Evolutionary conservation across 2,113 vertebrate species (phyloP).

Genomic region (Cyphomyrus plagiostoma): DNA sequence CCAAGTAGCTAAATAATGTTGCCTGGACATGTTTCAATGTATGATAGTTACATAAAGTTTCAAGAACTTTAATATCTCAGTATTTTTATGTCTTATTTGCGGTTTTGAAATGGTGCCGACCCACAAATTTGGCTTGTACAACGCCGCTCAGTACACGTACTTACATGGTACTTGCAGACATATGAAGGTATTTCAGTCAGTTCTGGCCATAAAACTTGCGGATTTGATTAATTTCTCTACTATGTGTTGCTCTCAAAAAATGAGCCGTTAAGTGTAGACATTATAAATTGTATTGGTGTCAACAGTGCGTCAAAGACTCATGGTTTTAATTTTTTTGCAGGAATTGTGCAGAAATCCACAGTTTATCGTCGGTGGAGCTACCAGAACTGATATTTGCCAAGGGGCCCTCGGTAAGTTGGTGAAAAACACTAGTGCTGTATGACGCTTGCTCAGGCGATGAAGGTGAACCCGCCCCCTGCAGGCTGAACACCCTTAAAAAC

Average conservation of each 20-base stretch:
- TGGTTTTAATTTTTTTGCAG: constrained; percentile 43
- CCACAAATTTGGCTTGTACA: not conserved
- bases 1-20: not conserved
- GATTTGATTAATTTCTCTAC: not conserved
- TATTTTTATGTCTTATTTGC: not conserved
- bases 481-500: not conserved
- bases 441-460: not conserved
- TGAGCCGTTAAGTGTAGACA: not conserved
- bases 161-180: not conserved
- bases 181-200: not conserved
- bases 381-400: constrained; percentile 77
- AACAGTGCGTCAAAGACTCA: not conserved
- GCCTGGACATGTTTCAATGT: not conserved
- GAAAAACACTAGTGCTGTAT: not conserved
- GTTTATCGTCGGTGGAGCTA: constrained; percentile 81
- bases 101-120: not conserved
- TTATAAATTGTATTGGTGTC: not conserved
- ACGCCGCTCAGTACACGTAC: not conserved
- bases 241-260: not conserved
- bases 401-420: constrained; percentile 69
- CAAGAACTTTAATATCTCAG: not conserved
- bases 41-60: not conserved
- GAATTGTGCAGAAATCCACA: constrained; percentile 71
- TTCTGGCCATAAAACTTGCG: not conserved
- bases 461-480: not conserved